These are phyloP conservation scores for Hyperoodon ampullatus DNA, from an alignment of 2,113 vertebrate species.

Conservation along the genomic window DNA sequence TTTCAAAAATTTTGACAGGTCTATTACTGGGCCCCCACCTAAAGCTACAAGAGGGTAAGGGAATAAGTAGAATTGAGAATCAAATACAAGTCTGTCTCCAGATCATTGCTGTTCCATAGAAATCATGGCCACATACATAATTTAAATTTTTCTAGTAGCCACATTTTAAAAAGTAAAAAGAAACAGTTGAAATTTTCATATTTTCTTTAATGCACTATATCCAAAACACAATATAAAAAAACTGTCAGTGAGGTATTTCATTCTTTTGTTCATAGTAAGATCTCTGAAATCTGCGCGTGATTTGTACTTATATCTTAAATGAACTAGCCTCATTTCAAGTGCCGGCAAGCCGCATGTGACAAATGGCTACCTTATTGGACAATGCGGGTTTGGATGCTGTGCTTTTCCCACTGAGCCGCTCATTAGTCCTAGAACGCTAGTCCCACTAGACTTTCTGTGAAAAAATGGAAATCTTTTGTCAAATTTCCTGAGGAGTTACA, in stretches of 20 bases:
- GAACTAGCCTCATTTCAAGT: not conserved
- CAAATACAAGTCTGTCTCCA: not conserved
- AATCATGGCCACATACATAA: not conserved
- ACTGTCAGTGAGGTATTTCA: not conserved
- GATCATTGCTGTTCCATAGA: not conserved
- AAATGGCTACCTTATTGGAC: accelerated
- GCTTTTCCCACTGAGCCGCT: not conserved
- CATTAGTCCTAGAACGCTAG: not conserved
- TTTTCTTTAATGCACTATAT: not conserved
- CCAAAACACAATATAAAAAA: not conserved
- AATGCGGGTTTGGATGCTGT: not conserved
- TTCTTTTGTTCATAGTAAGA: not conserved
- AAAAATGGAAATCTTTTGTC: not conserved
- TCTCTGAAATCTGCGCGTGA: not conserved
- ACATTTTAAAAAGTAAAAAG: not conserved
- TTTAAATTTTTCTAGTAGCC: not conserved
- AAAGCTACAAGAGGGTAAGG: not conserved
- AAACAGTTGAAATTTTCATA: not conserved
- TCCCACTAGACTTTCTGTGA: not conserved
- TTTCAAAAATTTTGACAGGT: not conserved
- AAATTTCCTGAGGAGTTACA: not conserved
- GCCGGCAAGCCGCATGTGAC: too few relatives aligned
- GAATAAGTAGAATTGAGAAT: not conserved
- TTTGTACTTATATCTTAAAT: not conserved
- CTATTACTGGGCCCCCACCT: not conserved